phyloP scores from a whole-genome alignment of 2,797 vertebrate genomes.

The Siniperca undulata region DNA sequence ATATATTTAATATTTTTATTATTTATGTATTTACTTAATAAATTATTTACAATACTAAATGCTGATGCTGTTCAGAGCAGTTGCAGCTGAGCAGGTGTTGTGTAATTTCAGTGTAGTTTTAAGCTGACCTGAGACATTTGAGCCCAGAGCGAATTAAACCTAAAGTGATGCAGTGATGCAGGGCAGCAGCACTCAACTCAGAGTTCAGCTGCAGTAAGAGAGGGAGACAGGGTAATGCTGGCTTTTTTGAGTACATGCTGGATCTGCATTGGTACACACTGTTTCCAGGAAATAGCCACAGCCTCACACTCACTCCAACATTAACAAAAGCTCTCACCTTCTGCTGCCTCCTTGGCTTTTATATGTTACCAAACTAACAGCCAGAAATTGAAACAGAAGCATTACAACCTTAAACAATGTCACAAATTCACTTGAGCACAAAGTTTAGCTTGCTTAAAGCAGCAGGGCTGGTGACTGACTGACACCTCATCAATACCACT shows the following conservation, averaged over 20 bases:
- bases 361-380: not conserved
- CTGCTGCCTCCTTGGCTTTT: not conserved
- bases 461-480: too few relatives aligned
- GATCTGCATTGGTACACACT: not conserved
- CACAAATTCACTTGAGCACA: too few relatives aligned
- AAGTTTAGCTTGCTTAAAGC: too few relatives aligned
- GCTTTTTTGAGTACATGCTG: not conserved
- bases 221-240: not conserved
- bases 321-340: not conserved
- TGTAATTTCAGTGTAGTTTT: slow-evolving; percentile 1
- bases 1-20: too few relatives aligned
- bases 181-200: not conserved
- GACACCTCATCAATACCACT: too few relatives aligned
- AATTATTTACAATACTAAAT: not conserved
- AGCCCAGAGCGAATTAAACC: not conserved
- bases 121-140: not conserved
- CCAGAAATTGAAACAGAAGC: not conserved
- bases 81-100: too few relatives aligned
- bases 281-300: not conserved
- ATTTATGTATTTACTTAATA: not conserved
- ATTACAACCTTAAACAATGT: not conserved
- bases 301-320: not conserved
- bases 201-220: not conserved
- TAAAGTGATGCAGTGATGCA: not conserved
- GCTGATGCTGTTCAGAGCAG: slow-evolving; percentile 7